Percentiles rank a stretch among this genome's conserved stretches.
These are phyloP conservation scores for Sorex fumeus DNA, from an alignment of 2,113 vertebrate genomes.

Conservation along the genomic window DNA sequence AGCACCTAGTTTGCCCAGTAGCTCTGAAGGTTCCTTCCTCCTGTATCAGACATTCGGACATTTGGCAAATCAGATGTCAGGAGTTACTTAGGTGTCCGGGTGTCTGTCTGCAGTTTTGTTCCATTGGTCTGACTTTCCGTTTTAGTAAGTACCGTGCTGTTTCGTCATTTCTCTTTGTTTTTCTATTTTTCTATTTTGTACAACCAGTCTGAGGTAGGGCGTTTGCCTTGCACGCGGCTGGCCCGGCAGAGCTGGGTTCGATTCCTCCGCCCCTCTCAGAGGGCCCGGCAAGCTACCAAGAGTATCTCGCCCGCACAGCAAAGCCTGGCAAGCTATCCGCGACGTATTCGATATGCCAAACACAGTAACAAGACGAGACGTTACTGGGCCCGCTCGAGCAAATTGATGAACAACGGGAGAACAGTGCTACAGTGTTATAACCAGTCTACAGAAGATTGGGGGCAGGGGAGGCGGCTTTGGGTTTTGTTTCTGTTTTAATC, in stretches of 20 bases:
- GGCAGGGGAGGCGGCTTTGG: background rate
- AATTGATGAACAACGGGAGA: too few species aligned
- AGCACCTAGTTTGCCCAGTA: background rate
- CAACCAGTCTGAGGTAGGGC: too few species aligned
- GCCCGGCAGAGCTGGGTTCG: too few species aligned
- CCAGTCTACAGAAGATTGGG: background rate
- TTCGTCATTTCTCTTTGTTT: background rate
- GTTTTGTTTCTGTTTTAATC: background rate
- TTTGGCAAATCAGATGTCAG: background rate
- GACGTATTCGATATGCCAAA: too few species aligned
- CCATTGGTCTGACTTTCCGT: background rate
- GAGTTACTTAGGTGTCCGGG: background rate
- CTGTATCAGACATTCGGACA: background rate
- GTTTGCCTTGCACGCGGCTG: too few species aligned
- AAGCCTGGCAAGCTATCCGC: too few species aligned
- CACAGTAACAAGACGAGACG: too few species aligned
- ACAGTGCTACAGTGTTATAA: too few species aligned
- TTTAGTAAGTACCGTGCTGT: background rate
- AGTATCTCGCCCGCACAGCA: too few species aligned
- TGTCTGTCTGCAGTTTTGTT: constrained; percentile 6
- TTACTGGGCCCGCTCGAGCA: too few species aligned
- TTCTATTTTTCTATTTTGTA: background rate
- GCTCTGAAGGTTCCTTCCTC: background rate
- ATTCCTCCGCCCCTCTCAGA: too few species aligned
- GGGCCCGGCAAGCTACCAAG: too few species aligned